These are phyloP conservation scores for Trogon melanurus DNA, from an alignment of 2,113 vertebrate species.

Conservation along the genomic window DNA sequence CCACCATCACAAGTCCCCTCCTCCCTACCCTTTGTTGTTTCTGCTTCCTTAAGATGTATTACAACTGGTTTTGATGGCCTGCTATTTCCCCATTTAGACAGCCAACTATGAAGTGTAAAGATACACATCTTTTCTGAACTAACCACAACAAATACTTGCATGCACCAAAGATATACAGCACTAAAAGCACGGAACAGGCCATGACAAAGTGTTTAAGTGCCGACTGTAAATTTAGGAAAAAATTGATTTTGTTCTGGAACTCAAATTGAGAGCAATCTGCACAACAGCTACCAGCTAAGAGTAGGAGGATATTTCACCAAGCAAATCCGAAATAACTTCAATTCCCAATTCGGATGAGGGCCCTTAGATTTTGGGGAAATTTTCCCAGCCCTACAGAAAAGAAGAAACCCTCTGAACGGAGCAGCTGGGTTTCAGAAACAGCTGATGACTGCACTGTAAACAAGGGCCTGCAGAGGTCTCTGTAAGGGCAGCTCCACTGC, in stretches of 20 bases:
- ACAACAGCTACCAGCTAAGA: not conserved
- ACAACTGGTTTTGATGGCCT: not conserved
- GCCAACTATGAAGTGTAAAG: not conserved
- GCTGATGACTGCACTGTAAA: not conserved
- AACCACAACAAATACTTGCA: not conserved
- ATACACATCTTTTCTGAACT: not conserved
- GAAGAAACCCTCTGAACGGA: not conserved
- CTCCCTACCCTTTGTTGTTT: not conserved
- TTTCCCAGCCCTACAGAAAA: not conserved
- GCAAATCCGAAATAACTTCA: not conserved
- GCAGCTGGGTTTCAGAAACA: not conserved
- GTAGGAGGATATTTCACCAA: not conserved
- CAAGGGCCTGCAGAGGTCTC: not conserved
- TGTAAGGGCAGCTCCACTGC: conserved; percentile 1
- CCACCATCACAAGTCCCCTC: not conserved
- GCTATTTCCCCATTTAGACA: not conserved
- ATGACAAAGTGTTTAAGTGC: accelerated
- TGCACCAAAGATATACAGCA: not conserved
- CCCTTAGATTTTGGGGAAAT: not conserved
- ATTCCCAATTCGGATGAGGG: not conserved
- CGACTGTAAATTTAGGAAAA: not conserved
- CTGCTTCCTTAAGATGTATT: not conserved
- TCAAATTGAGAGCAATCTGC: not conserved
- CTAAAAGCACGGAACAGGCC: not conserved
- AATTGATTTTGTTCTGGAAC: not conserved